Conservation (phyloP, 1,140 invertebrate genomes). For the Frieseomelitta varia region DNA sequence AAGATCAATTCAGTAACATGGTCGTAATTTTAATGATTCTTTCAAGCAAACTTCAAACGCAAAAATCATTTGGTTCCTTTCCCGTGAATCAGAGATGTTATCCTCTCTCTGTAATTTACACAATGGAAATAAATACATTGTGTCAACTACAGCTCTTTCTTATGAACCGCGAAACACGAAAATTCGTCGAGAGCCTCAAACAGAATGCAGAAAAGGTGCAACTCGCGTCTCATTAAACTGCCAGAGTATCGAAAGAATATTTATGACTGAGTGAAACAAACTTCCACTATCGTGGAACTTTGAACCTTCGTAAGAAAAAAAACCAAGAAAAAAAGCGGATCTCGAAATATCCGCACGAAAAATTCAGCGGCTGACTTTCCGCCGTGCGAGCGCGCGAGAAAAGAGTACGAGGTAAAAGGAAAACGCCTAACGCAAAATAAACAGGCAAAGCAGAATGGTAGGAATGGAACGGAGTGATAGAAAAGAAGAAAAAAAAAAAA, state of each 20-base stretch:
- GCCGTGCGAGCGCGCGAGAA: not conserved
- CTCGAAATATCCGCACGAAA: too few species aligned
- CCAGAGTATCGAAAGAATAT: too few species aligned
- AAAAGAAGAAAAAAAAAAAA: not conserved
- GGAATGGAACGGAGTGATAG: not conserved
- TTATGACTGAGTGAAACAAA: too few species aligned
- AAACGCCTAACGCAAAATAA: not conserved
- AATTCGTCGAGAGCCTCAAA: not conserved
- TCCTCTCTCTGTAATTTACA: slow-evolving; percentile 5
- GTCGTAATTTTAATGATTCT: not conserved
- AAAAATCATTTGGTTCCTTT: not conserved
- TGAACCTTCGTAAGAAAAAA: too few species aligned
- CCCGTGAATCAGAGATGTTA: slow-evolving; percentile 7
- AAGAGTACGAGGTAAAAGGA: not conserved
- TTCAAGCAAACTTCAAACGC: not conserved
- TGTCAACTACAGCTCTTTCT: not conserved
- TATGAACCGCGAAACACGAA: not conserved
- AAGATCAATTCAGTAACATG: not conserved
- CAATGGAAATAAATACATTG: not conserved
- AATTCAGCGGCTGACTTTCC: not conserved
- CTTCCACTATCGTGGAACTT: too few species aligned
- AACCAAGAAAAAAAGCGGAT: too few species aligned
- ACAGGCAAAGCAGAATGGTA: not conserved
- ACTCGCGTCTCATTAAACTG: too few species aligned
- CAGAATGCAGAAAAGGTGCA: not conserved